phyloP scores from a whole-genome alignment of 2,888 invertebrate species.

The Spodoptera picta region DNA sequence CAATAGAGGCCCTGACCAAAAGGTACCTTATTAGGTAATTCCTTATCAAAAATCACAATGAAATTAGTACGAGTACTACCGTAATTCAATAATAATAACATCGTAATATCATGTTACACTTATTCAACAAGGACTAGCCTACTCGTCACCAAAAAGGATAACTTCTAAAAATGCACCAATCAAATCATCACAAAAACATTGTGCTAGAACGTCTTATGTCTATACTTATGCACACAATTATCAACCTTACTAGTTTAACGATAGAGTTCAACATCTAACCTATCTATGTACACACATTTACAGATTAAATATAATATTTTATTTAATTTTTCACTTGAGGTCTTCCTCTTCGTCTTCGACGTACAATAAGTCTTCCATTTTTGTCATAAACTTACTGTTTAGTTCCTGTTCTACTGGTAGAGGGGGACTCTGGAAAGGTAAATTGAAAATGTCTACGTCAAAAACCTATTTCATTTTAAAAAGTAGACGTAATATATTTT shows the following conservation, averaged over 20 bases:
- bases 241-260: slow-evolving; percentile 31
- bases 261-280: slow-evolving; percentile 47
- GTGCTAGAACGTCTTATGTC: slow-evolving; percentile 24
- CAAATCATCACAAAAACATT: slow-evolving; percentile 23
- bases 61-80: too few relatives aligned
- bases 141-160: slow-evolving; percentile 4
- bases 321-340: slow-evolving; percentile 69
- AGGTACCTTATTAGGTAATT: too few relatives aligned
- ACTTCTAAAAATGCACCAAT: slow-evolving; percentile 21
- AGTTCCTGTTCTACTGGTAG: slow-evolving; percentile 70
- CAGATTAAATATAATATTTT: slow-evolving; percentile 45
- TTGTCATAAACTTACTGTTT: slow-evolving; percentile 80
- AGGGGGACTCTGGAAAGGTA: slow-evolving; percentile 66
- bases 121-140: background rate
- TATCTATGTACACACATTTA: slow-evolving; percentile 64
- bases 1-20: too few relatives aligned
- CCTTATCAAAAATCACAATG: too few relatives aligned
- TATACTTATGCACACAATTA: slow-evolving; percentile 25
- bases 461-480: background rate
- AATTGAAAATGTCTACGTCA: slow-evolving; percentile 1
- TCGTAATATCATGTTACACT: too few relatives aligned
- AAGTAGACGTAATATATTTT: too few relatives aligned
- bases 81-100: too few relatives aligned
- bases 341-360: slow-evolving; percentile 84
- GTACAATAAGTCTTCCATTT: slow-evolving; percentile 82